A percentile compares a stretch with the other conserved stretches of the same genome.
phyloP scores from a whole-genome alignment of 2,888 invertebrate species.

The Acholoe squamosa region DNA sequence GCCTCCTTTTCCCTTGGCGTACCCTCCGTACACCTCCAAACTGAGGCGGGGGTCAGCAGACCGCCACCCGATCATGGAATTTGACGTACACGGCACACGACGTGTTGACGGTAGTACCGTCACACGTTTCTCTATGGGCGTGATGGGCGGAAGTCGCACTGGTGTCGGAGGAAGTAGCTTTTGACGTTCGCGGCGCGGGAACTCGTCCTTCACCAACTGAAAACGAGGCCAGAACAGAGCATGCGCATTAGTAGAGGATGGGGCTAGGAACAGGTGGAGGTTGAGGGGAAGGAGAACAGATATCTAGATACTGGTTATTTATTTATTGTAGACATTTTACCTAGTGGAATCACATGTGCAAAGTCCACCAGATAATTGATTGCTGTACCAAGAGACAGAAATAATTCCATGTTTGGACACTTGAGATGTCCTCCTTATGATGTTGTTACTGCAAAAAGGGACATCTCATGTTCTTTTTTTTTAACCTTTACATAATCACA shows the following conservation, averaged over 20 bases:
- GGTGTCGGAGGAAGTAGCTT: conserved; percentile 71
- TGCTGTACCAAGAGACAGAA: no score
- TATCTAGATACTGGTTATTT: not conserved
- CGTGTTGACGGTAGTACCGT: conserved; percentile 79
- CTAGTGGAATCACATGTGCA: no score
- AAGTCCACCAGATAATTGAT: no score
- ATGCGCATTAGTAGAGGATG: conserved; percentile 3
- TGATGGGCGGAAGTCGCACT: conserved; percentile 77
- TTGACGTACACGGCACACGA: conserved; percentile 80
- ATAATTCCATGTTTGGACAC: no score
- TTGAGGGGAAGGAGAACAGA: not conserved
- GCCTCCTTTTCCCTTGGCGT: conserved; percentile 80
- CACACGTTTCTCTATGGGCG: conserved; percentile 80
- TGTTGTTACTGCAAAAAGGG: no score
- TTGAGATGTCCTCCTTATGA: no score
- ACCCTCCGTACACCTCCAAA: conserved; percentile 81
- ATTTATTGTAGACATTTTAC: no score
- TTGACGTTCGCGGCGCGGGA: conserved; percentile 69
- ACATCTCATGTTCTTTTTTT: no score
- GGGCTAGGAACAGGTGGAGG: not conserved
- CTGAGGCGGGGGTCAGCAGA: conserved; percentile 75
- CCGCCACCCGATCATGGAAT: conserved; percentile 80
- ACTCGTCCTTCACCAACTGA: conserved; percentile 81
- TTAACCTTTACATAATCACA: no score
- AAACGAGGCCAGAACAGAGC: conserved; percentile 54